A percentile compares a stretch with the other conserved stretches of the same genome.
phyloP scores from a whole-genome alignment of 2,888 invertebrate species.

The Mycalesis mineus region DNA sequence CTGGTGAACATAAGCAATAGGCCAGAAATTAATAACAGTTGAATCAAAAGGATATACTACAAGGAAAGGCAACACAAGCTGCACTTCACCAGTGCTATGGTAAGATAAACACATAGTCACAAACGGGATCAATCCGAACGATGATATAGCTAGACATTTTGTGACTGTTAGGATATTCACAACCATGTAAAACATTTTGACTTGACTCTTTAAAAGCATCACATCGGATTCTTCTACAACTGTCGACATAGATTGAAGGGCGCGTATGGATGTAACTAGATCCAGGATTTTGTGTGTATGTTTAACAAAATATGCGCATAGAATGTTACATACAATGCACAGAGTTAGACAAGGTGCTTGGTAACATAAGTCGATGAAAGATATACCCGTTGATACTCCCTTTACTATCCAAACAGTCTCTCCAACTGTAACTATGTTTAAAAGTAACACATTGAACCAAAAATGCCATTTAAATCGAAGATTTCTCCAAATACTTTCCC shows the following conservation, averaged over 20 bases:
- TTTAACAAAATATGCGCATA: slow-evolving; percentile 8
- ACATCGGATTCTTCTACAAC: background rate
- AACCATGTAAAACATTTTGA: background rate
- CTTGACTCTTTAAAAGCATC: background rate
- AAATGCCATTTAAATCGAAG: background rate
- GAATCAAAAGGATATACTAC: slow-evolving; percentile 49
- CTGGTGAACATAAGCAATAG: slow-evolving; percentile 40
- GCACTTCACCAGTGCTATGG: slow-evolving; percentile 31
- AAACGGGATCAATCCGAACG: slow-evolving; percentile 1
- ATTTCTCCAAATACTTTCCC: background rate
- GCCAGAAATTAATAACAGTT: slow-evolving; percentile 37
- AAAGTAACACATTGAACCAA: background rate
- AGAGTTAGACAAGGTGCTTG: slow-evolving; percentile 13
- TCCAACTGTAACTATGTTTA: background rate
- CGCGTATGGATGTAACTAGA: slow-evolving; percentile 2
- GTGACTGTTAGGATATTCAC: background rate
- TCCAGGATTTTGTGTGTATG: background rate
- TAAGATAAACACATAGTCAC: background rate
- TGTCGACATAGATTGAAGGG: background rate
- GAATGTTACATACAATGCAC: slow-evolving; percentile 7
- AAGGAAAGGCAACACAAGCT: slow-evolving; percentile 41
- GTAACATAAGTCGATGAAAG: slow-evolving; percentile 12
- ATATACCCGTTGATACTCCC: background rate
- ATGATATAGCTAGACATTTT: background rate
- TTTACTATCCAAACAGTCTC: background rate